Conservation (phyloP, 2,888 invertebrate genomes). For the Crematogaster levior region DNA sequence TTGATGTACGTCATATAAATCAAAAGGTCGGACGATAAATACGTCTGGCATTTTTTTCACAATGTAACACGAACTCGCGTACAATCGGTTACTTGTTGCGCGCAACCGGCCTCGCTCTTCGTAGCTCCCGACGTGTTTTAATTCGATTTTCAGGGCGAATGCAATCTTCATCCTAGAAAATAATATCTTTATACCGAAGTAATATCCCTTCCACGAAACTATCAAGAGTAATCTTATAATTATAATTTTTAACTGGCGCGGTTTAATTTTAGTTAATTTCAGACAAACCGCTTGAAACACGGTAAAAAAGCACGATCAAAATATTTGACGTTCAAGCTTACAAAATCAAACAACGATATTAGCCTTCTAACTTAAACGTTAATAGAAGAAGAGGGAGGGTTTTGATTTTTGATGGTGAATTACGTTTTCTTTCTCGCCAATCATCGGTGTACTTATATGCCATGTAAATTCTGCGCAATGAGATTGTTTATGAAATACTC, state of each 20-base stretch:
- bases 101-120: background rate
- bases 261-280: background rate
- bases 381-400: background rate
- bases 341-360: background rate
- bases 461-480: background rate
- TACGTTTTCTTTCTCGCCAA: background rate
- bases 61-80: background rate
- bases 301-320: background rate
- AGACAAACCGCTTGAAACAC: background rate
- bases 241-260: background rate
- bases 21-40: slow-evolving; percentile 35
- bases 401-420: background rate
- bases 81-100: slow-evolving; percentile 42
- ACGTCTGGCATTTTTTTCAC: background rate
- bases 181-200: too few species aligned
- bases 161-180: slow-evolving; percentile 6
- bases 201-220: background rate
- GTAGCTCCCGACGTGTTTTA: background rate
- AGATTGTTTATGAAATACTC: background rate
- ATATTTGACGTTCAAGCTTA: background rate
- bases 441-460: background rate
- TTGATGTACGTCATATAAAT: slow-evolving; percentile 43
- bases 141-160: background rate
- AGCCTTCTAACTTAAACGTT: background rate
- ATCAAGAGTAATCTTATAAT: background rate